Evolutionary conservation across 2,113 vertebrate species (phyloP).

Genomic region (Panthera leo): DNA sequence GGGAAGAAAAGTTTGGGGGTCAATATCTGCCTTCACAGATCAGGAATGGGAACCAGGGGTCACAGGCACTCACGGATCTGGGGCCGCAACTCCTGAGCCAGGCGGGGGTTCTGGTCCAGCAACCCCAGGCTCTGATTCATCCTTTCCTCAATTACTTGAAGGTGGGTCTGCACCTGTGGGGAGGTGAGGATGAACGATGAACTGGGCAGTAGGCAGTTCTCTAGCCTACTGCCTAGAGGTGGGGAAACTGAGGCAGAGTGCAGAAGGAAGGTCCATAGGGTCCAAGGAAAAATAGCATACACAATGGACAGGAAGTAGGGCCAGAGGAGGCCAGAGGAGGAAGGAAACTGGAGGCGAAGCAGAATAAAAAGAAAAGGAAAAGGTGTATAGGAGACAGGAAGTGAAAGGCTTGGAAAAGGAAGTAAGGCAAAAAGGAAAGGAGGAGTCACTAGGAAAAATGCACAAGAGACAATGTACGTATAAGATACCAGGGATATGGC

Average conservation of each 20-base stretch:
- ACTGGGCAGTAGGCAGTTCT: background rate
- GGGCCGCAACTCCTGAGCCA: conserved; percentile 88
- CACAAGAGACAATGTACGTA: background rate
- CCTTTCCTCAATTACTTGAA: conserved; percentile 93
- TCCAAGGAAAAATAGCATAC: background rate
- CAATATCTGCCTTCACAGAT: background rate
- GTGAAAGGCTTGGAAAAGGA: background rate
- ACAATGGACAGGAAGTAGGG: background rate
- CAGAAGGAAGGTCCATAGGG: background rate
- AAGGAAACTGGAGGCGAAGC: background rate
- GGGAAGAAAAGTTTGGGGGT: background rate
- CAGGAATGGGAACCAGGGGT: background rate
- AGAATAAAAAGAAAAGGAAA: background rate
- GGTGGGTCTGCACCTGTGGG: conserved; percentile 92
- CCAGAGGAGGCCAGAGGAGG: background rate
- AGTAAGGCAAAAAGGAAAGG: background rate
- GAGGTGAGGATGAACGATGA: background rate
- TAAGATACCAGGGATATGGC: background rate
- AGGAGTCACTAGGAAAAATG: background rate
- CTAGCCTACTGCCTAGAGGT: background rate
- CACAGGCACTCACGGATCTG: conserved; percentile 88
- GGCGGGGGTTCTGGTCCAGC: conserved; percentile 90
- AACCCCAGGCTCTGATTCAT: conserved; percentile 95
- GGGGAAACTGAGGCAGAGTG: background rate
- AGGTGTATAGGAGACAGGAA: background rate